These are phyloP conservation scores for Luffia ferchaultella DNA, from an alignment of 2,888 invertebrate genomes.

Conservation along the genomic window DNA sequence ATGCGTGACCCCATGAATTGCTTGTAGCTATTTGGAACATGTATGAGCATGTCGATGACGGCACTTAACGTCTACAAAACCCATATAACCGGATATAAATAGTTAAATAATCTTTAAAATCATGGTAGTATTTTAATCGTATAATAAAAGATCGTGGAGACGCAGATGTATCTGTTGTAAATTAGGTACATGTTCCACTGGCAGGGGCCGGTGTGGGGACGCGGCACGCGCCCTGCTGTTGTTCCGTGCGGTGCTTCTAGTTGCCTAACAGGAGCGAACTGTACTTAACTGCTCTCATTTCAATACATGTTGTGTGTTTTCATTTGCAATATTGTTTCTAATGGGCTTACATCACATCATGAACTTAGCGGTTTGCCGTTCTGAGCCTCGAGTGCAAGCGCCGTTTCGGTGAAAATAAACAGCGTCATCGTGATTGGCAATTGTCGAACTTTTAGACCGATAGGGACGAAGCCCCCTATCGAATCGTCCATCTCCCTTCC, in stretches of 20 bases:
- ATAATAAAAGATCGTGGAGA: too few species aligned
- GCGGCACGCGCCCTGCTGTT: slow-evolving; percentile 20
- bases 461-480: too few species aligned
- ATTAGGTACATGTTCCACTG: neutral
- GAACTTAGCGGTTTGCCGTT: too few species aligned
- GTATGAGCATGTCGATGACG: neutral
- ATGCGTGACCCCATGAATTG: neutral
- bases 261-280: slow-evolving; percentile 39
- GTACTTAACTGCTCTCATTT: slow-evolving; percentile 5
- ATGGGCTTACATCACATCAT: neutral
- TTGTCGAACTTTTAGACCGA: too few species aligned
- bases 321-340: slow-evolving; percentile 14
- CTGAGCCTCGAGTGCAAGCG: too few species aligned
- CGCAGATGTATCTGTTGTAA: neutral
- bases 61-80: neutral
- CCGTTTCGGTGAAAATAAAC: too few species aligned
- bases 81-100: too few species aligned
- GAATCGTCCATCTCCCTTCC: too few species aligned
- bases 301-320: slow-evolving; percentile 18
- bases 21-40: neutral
- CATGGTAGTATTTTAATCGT: too few species aligned
- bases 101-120: too few species aligned
- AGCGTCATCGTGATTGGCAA: too few species aligned
- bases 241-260: slow-evolving; percentile 58
- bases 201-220: slow-evolving; percentile 17